phyloP scores from a whole-genome alignment of 2,797 vertebrate species.

The Miichthys miiuy region DNA sequence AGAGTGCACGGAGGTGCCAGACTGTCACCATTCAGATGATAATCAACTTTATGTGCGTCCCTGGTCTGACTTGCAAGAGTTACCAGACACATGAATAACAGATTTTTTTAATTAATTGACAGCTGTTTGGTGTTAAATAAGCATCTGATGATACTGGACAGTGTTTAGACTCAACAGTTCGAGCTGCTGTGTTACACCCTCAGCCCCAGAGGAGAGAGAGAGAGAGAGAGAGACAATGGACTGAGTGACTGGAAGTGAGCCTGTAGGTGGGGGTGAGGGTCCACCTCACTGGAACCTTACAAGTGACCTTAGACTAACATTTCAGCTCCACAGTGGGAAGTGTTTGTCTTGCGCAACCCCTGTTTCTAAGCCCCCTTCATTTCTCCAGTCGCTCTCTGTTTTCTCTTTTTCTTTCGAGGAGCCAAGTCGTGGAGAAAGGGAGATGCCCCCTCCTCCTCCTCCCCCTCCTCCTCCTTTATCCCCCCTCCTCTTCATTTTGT shows the following conservation, averaged over 20 bases:
- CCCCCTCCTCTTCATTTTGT: constrained; percentile 30
- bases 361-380: constrained; percentile 63
- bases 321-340: constrained; percentile 77
- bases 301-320: constrained; percentile 82
- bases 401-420: constrained; percentile 68
- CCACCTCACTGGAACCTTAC: constrained; percentile 71
- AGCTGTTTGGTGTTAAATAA: constrained; percentile 57
- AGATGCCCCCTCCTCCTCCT: not conserved
- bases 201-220: constrained; percentile 33
- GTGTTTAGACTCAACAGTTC: constrained; percentile 36
- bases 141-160: constrained; percentile 44
- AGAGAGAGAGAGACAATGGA: constrained; percentile 32
- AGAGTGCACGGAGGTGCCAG: constrained; percentile 61
- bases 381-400: constrained; percentile 48
- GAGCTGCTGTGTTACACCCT: constrained; percentile 63
- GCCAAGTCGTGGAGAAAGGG: constrained; percentile 52
- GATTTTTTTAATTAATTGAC: constrained; percentile 55
- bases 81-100: constrained; percentile 38
- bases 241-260: constrained; percentile 35
- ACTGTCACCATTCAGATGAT: constrained; percentile 72
- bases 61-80: constrained; percentile 49
- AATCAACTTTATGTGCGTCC: constrained; percentile 56
- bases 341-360: constrained; percentile 78
- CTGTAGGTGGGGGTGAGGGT: constrained; percentile 72
- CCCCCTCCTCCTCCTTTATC: not conserved